These are phyloP conservation scores for Murina feae DNA, from an alignment of 2,113 vertebrate species.

Conservation along the genomic window DNA sequence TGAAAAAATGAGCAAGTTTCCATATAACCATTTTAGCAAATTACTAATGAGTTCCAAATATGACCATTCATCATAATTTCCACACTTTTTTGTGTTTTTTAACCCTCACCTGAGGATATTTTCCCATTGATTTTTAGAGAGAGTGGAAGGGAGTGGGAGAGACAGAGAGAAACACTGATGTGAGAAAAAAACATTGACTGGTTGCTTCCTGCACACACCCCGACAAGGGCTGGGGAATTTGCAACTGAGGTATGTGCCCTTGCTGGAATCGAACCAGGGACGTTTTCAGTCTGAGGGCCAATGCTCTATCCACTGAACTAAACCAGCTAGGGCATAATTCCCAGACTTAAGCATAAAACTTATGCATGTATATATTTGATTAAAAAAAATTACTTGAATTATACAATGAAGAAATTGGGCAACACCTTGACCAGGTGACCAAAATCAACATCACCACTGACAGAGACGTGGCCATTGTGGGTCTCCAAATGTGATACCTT, in stretches of 20 bases:
- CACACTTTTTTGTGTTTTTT: background rate
- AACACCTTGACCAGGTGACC: background rate
- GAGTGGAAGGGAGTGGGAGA: no score
- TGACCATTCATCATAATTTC: background rate
- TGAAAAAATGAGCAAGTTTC: conserved; percentile 25
- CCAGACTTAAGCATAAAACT: background rate
- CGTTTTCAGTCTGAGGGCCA: no score
- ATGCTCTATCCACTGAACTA: no score
- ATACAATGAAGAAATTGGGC: background rate
- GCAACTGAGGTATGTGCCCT: no score
- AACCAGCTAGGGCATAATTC: background rate
- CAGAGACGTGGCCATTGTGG: background rate
- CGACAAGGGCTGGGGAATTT: no score
- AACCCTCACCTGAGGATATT: no score
- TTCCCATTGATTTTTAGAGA: no score
- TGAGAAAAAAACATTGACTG: no score
- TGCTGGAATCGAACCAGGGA: no score
- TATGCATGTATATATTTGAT: background rate
- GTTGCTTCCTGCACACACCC: no score
- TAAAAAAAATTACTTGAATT: background rate
- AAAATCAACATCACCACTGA: background rate
- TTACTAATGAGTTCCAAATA: background rate
- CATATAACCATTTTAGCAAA: background rate
- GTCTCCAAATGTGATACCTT: background rate
- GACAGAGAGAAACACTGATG: no score